Evolutionary conservation across 2,888 invertebrate species (phyloP).

Genomic region (Globia sparganii): DNA sequence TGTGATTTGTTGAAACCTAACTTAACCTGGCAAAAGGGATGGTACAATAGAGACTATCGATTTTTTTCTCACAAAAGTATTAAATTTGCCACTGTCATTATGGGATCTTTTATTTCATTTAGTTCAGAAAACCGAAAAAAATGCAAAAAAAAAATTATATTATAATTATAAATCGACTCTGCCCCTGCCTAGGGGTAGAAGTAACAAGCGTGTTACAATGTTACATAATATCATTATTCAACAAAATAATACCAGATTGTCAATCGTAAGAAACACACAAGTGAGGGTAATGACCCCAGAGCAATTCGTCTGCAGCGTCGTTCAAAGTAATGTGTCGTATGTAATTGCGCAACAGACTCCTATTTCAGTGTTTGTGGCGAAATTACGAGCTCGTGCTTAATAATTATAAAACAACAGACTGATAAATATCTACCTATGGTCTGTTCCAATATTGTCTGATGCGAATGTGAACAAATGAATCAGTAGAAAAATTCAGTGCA

Average conservation of each 20-base stretch:
- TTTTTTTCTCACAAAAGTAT: not conserved
- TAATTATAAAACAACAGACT: slow-evolving; percentile 17
- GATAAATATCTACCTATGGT: not conserved
- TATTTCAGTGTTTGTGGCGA: slow-evolving; percentile 70
- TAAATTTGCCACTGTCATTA: not conserved
- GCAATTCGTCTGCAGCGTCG: slow-evolving; percentile 79
- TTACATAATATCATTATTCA: too few relatives aligned
- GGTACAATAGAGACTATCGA: not conserved
- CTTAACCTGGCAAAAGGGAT: not conserved
- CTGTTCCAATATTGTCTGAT: not conserved
- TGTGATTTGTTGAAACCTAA: not conserved
- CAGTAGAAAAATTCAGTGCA: too few relatives aligned
- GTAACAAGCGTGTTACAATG: slow-evolving; percentile 10
- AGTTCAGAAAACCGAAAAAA: not conserved
- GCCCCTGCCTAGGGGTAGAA: not conserved
- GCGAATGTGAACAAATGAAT: not conserved
- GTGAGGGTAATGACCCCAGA: slow-evolving; percentile 75
- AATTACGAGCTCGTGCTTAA: slow-evolving; percentile 48
- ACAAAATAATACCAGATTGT: slow-evolving; percentile 27
- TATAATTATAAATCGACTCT: not conserved
- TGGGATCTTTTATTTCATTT: not conserved
- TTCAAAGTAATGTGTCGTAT: slow-evolving; percentile 70
- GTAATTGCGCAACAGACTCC: slow-evolving; percentile 79
- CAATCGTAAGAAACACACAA: slow-evolving; percentile 59
- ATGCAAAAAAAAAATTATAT: too few relatives aligned